These are phyloP conservation scores for Hippasteria phrygiana DNA, from an alignment of 53 echinoderm and acorn worm genomes.

Conservation along the genomic window DNA sequence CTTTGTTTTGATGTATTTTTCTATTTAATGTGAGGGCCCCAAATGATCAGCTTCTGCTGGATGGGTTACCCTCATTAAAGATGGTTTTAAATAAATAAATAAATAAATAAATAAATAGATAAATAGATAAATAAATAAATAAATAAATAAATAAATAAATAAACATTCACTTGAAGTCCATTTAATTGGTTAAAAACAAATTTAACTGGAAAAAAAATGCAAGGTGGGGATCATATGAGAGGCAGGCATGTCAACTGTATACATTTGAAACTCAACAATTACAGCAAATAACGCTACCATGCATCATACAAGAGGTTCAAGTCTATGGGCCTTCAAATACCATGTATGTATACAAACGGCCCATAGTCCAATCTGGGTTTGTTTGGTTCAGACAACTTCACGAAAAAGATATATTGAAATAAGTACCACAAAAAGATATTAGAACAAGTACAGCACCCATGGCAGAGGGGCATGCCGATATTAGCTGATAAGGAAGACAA, in stretches of 20 bases:
- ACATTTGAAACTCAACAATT: not conserved
- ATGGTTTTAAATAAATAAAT: no score
- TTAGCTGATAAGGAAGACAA: not conserved
- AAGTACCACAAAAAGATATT: no score
- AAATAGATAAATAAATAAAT: no score
- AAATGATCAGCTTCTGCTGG: no score
- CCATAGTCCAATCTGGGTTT: conserved; percentile 40
- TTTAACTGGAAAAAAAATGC: not conserved
- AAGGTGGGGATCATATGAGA: not conserved
- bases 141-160: no score
- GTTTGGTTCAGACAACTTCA: not conserved
- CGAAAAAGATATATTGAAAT: not conserved
- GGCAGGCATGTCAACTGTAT: not conserved
- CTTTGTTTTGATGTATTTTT: no score
- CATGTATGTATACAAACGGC: not conserved
- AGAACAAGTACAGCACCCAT: no score
- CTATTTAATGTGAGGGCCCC: no score
- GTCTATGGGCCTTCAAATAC: not conserved
- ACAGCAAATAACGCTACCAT: conserved; percentile 13
- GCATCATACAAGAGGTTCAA: conserved; percentile 19
- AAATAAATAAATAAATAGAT: no score
- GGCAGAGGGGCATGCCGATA: not conserved
- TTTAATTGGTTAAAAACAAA: conserved; percentile 21
- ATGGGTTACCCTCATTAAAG: no score
- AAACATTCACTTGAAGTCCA: not conserved